Evolutionary conservation across 1,140 invertebrate genomes (phyloP).

Genomic region (Musca domestica): DNA sequence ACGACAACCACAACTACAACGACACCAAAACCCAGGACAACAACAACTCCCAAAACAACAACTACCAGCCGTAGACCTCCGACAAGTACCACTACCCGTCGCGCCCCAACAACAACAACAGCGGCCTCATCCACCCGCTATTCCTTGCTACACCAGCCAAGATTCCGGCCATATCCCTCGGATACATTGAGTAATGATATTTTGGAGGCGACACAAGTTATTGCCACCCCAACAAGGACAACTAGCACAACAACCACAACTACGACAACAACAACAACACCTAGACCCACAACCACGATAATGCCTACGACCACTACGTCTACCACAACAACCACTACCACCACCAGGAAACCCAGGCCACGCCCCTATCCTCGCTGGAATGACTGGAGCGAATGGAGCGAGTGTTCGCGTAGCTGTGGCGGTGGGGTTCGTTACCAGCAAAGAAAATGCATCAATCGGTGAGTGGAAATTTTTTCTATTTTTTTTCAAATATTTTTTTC

Average conservation of each 20-base stretch:
- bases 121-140: background rate
- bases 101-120: background rate
- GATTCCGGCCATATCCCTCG: background rate
- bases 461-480: conserved; percentile 24
- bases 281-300: background rate
- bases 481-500: no score
- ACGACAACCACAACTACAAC: conserved; percentile 26
- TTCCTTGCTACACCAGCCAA: background rate
- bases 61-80: background rate
- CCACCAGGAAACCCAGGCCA: conserved; percentile 27
- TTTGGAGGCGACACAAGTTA: no score
- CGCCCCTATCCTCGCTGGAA: conserved; percentile 61
- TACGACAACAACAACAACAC: conserved; percentile 2
- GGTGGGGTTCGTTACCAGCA: conserved; percentile 76
- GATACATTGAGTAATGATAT: no score
- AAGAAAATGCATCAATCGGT: conserved; percentile 51
- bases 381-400: conserved; percentile 70
- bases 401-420: conserved; percentile 81
- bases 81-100: background rate
- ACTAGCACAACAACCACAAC: background rate
- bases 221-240: background rate
- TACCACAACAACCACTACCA: conserved; percentile 23
- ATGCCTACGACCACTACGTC: background rate
- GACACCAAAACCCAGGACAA: conserved; percentile 7
- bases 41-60: conserved; percentile 16